Evolutionary conservation across 2,888 invertebrate species (phyloP).

Genomic region (Pollenia labialis): DNA sequence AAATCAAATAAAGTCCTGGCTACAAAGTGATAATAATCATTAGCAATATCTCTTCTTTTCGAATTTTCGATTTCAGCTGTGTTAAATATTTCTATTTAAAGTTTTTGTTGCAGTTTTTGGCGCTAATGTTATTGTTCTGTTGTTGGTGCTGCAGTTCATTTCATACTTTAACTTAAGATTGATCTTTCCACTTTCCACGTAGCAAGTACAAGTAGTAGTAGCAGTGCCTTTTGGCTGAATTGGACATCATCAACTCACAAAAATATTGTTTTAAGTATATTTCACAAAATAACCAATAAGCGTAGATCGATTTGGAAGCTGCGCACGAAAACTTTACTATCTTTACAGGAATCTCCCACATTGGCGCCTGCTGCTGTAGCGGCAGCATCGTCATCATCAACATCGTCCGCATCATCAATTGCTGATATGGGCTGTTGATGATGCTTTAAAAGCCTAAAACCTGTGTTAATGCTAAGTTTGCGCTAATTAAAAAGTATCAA

Average conservation of each 20-base stretch:
- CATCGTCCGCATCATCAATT: conserved; percentile 51
- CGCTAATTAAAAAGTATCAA: conserved; percentile 73
- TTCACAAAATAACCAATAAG: conserved; percentile 65
- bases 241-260: conserved; percentile 60
- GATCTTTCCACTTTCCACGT: conserved; percentile 73
- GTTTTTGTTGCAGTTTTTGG: conserved; percentile 41
- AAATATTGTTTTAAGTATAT: conserved; percentile 61
- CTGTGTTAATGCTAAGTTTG: conserved; percentile 72
- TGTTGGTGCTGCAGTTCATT: conserved; percentile 45
- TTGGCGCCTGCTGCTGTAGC: conserved; percentile 73
- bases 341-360: conserved; percentile 74
- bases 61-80: conserved; percentile 45
- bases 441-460: conserved; percentile 55
- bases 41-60: conserved; percentile 53
- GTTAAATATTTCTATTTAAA: conserved; percentile 28
- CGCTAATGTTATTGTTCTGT: conserved; percentile 18
- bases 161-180: conserved; percentile 69
- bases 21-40: conserved; percentile 68
- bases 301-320: conserved; percentile 72
- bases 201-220: conserved; percentile 51
- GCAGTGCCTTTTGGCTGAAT: conserved; percentile 51
- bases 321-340: conserved; percentile 72
- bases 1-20: conserved; percentile 71
- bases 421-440: conserved; percentile 54
- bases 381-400: conserved; percentile 26